Conservation (phyloP, 2,888 invertebrate genomes). For the Anaspis maculata region DNA sequence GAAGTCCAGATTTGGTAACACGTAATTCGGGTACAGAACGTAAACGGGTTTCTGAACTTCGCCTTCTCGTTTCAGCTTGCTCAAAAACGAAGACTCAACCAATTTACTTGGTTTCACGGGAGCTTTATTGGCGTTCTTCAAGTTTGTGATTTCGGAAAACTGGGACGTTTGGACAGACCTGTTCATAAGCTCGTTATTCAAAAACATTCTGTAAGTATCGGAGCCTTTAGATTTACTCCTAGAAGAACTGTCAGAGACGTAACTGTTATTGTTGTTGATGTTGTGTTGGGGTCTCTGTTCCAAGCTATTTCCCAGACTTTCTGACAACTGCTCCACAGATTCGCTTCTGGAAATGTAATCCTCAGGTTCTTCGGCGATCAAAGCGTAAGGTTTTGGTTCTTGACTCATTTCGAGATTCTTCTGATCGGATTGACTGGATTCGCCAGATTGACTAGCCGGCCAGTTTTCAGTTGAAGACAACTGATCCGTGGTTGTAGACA, state of each 20-base stretch:
- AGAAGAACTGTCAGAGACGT: slow-evolving; percentile 11
- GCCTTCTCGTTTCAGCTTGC: slow-evolving; percentile 50
- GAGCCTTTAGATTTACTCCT: too few species aligned
- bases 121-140: slow-evolving; percentile 30
- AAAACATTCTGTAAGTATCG: slow-evolving; percentile 9
- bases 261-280: slow-evolving; percentile 48
- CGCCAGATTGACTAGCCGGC: slow-evolving; percentile 57
- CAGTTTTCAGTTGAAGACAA: slow-evolving; percentile 67
- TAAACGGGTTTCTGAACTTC: slow-evolving; percentile 67
- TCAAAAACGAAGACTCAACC: slow-evolving; percentile 62
- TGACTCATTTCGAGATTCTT: slow-evolving; percentile 28
- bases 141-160: slow-evolving; percentile 36
- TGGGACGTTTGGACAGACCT: slow-evolving; percentile 69
- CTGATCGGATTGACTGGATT: slow-evolving; percentile 48
- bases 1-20: slow-evolving; percentile 82
- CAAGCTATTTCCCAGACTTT: slow-evolving; percentile 29
- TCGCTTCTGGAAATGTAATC: slow-evolving; percentile 47
- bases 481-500: slow-evolving; percentile 63
- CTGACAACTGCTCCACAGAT: slow-evolving; percentile 44
- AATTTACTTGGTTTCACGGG: slow-evolving; percentile 49
- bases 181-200: slow-evolving; percentile 49
- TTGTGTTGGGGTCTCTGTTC: slow-evolving; percentile 25
- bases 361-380: slow-evolving; percentile 49
- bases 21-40: slow-evolving; percentile 85
- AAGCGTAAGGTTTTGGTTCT: slow-evolving; percentile 44